Evolutionary conservation across 2,113 vertebrate genomes (phyloP), one percentile per base, ranked within the genome.

Genomic region (Harpagus bidentatus): DNA sequence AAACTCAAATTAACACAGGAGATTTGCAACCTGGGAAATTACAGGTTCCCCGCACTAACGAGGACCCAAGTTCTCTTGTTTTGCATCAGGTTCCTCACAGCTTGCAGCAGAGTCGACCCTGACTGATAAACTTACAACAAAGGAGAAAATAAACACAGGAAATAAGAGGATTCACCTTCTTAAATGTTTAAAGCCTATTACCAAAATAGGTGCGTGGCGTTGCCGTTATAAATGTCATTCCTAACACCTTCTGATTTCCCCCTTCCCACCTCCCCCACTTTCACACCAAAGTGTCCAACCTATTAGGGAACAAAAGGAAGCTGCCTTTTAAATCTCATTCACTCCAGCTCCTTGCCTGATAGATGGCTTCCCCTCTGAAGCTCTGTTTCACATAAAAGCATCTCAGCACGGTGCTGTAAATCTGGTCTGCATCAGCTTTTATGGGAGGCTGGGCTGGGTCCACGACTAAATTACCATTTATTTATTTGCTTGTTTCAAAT

Each of bases 281-380:
- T 95, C 95, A 72, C 94, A 95, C 93, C 93, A 9, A 97, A 98
- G 96, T 95, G 94, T 97, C 95, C 97, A 66, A 97, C 90, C 97
- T 97, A 97, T 98, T 98, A 97, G 67, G 95, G 97, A 98, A 98
- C 97, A 98, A 98, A 97, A 96, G 96, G 96, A 97, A 96, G 96
- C 95, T 83, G 96, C 97, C 96, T 98, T 98, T 98, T 98, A 98
- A 98, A 98, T 97, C 96, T 96, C 96, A 32, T 91, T 96, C 97
- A 88, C 94, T 95, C 92, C 25, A 50, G 96, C 95, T 95, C 93
- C 96, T 92, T 20, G 48, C 31, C 96, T 98, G 98, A 98, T 97
- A 91, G 97, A 98, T 97, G 94, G 82, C 85, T 97, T 95, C 94
- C 94, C 92, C 88, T 98, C 98, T 88, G 95, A 95, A 97, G 97